Base-by-base conservation (phyloP, 2,888 invertebrate genomes). In the Dicyrtoma fusca region DNA sequence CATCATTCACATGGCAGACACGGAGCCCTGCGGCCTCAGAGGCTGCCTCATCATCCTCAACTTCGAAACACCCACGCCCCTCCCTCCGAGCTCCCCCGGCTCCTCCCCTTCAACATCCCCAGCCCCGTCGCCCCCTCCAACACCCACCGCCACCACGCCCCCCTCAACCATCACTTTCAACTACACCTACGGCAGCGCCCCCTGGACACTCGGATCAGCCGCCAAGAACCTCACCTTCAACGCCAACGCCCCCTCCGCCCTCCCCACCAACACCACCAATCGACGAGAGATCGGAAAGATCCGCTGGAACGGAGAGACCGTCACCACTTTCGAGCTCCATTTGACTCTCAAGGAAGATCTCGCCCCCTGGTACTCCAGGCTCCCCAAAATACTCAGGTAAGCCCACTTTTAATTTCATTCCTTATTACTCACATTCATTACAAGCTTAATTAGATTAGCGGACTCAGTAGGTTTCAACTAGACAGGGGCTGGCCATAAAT, bases 311-410 rank as follows among this genome's bases (percentile, higher is more conserved):
- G 91, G 92, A 68, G 89, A 89, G 83, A 92, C 93, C 42, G 91
- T 94, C 65, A 91, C 94, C 75, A 95, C 95, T 76, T 95, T 95
- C 84, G 95, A 95, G 85, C 87, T 95, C 81, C 92, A 91, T 85
- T 87, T 95, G 79, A 94, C 92, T 66, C 87, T 95, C 80, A 92
- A 92, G 84, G 94, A 94, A 83, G 92, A 93, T 82, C 89, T 90
- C 75, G 90, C 91, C 81, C 90, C 92, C 83, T 95, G 95, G 95
- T 91, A 91, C 81, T 90, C 91, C 81, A 87, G 91, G 83, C 86
- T 95, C 85, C 92, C 93, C 84, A 93, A 94, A 85, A 92, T 95
- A 85, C 87, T 95, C 85, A 93, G 92, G 93, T 93, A 85, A 91
- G 92, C 89, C 34, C 13, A 53, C 21, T 62, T 14, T 55, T 8